Percentiles rank a stretch among this genome's conserved stretches.
These are phyloP conservation scores for Agonopterix subpropinquella DNA, from an alignment of 2,888 invertebrate genomes.

Conservation along the genomic window DNA sequence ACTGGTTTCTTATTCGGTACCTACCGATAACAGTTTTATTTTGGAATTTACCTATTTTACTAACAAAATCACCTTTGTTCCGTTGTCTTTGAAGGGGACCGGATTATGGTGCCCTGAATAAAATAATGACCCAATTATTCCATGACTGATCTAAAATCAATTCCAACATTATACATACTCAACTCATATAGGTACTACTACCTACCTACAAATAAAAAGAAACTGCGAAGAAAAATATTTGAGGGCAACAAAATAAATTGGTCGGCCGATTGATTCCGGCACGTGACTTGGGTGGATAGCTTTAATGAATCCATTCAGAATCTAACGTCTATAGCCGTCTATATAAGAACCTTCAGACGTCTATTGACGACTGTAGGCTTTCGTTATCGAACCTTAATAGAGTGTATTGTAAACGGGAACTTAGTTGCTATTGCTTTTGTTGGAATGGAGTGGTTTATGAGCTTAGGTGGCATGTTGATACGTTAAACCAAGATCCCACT, in stretches of 20 bases:
- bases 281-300: constrained; percentile 25
- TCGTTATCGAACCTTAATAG: too few species aligned
- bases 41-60: too few species aligned
- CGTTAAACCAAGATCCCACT: too few species aligned
- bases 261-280: constrained; percentile 21
- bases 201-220: background rate
- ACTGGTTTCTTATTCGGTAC: too few species aligned
- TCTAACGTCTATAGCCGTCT: background rate
- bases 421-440: background rate
- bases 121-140: too few species aligned
- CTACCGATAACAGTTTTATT: too few species aligned
- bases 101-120: too few species aligned
- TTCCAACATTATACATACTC: too few species aligned
- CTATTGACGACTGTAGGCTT: background rate
- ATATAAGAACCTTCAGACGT: background rate
- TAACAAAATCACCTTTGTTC: too few species aligned
- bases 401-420: background rate
- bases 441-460: background rate
- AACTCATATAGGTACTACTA: background rate
- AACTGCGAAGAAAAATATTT: constrained; percentile 18
- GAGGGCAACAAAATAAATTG: constrained; percentile 21
- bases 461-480: too few species aligned
- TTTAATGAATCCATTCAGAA: constrained; percentile 26
- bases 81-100: too few species aligned
- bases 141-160: too few species aligned